Base-by-base conservation (phyloP, 2,113 vertebrate species). In the Tachycineta bicolor region DNA sequence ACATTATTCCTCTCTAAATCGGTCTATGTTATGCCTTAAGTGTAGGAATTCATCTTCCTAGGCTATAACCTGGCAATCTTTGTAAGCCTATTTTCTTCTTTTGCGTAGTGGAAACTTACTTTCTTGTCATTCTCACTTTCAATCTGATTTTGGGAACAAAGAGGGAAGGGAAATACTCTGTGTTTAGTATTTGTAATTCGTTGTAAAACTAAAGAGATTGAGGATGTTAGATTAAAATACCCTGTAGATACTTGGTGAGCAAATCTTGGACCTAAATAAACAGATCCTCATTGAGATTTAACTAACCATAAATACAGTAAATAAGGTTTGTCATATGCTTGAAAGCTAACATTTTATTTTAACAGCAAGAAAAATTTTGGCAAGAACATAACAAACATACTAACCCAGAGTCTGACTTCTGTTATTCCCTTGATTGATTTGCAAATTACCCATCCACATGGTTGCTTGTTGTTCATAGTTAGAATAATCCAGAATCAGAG, bases 11-110 rank as follows among this genome's bases (percentile, higher is more conserved):
- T 92, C 44, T 91, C 47, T 85, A 88, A 73, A 62, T 73, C 93
- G 67, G 74, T 71, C 33, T 89, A 53, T 82, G 43, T 93, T 93
- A 79, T 59, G 25, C 55, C 6, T 80, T 95, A 94, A 89, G 63
- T 92, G 53, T n/a, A 79, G 56, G 74, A 95, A 92, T 97, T 92
- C 96, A 96, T 96, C 86, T 90, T 94, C 23, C 91, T 96, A 76
- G 24, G 53, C 53, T 93, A 21, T 89, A 89, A 91, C 74, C 55
- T 91, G 53, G 70, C 83, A 96, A 71, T 83, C 63, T 94, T 91
- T 92, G 47, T 87, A 91, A 96, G 18, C 84, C 53, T 70, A 19
- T 95, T 96, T 96, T 80, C 67, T 92, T 56, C 76, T 62, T 77
- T 39, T 83, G 13, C 28, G 2, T 89, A 39, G 41, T 62, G 21